Percentiles rank a stretch among this genome's conserved stretches.
These are phyloP conservation scores for Nothobranchius furzeri DNA, from an alignment of 2,113 vertebrate species.

Conservation along the genomic window DNA sequence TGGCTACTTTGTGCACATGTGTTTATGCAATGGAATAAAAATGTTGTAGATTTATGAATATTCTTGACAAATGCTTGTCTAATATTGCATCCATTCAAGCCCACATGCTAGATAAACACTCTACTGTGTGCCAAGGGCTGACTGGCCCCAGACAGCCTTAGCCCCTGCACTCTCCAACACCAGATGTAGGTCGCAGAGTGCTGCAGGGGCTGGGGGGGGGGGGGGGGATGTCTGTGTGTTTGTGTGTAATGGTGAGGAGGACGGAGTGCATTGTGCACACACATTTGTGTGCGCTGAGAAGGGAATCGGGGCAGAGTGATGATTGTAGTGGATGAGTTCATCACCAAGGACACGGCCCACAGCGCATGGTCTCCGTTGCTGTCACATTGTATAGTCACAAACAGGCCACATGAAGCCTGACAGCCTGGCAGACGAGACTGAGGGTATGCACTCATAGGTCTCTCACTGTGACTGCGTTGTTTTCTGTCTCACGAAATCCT, in stretches of 20 bases:
- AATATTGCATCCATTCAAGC: slow-evolving; percentile 22
- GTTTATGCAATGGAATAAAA: slow-evolving; percentile 10
- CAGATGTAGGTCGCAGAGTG: slow-evolving; percentile 78
- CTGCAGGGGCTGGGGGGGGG: slow-evolving; percentile 68
- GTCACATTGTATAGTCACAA: slow-evolving; percentile 73
- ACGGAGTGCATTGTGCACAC: slow-evolving; percentile 18
- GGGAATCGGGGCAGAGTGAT: slow-evolving; percentile 23
- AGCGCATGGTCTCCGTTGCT: slow-evolving; percentile 67
- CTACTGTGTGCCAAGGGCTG: slow-evolving; percentile 58
- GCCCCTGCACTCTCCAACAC: slow-evolving; percentile 57
- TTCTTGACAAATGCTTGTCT: slow-evolving; percentile 4
- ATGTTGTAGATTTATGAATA: slow-evolving; percentile 10
- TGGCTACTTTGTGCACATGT: slow-evolving; percentile 14
- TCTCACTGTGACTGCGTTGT: slow-evolving; percentile 30
- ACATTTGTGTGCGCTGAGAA: slow-evolving; percentile 24
- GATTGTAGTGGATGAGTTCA: slow-evolving; percentile 66
- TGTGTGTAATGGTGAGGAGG: slow-evolving; percentile 21
- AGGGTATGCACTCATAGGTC: slow-evolving; percentile 36
- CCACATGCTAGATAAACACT: slow-evolving; percentile 49
- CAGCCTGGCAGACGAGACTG: slow-evolving; percentile 49
- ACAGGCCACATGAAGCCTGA: slow-evolving; percentile 59
- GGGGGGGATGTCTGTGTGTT: slow-evolving; percentile 26
- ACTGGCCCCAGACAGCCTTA: slow-evolving; percentile 53
- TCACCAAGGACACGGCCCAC: slow-evolving; percentile 72
- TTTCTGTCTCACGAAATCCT: slow-evolving; percentile 13